Base-by-base conservation (phyloP, 2,113 vertebrate species). In the Channa argus region DNA sequence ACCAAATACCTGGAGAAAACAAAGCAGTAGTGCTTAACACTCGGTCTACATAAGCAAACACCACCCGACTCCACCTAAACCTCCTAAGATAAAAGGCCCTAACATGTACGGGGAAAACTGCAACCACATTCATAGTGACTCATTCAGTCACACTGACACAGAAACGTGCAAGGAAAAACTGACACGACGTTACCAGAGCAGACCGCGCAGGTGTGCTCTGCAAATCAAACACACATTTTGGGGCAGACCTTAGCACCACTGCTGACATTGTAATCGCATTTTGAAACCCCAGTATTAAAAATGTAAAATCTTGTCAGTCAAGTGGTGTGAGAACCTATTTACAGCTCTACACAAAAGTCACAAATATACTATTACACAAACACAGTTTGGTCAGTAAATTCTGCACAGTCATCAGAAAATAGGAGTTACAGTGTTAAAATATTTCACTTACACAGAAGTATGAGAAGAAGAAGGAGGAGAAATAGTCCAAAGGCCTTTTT, bases 371-470 rank as follows among this genome's bases (percentile, higher is more conserved):
- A 24, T 24, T 24, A 24, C 24, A 24, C 10, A 8, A 50, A 41
- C 13, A 14, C n/a, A 24, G 8, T 39, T 5, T 50, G 3, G 14
- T 43, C 38, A 49, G 3, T 49, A 34, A 50, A n/a, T 39, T 11
- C n/a, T 50, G 10, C 2, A 37, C 6, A 45, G 41, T 24, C 24
- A 24, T 24, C 24, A 24, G 24, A 24, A 24, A 24, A 24, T 1
- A 24, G 24, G 24, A 24, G 24, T 24, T 24, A 24, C 24, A 24
- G 2, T 51, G 10, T 14, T 38, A n/a, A 24, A 63, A 52, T 3
- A 34, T 41, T 44, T 37, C 33, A 90, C 91, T 91, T 81, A 93
- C 92, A 87, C 37, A 89, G 66, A 3, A 74, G 52, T 7, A 83
- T 0, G 33, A 83, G 7, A 47, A 89, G 2, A 60, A 92, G 6